Percentiles rank a stretch among this genome's conserved stretches.
Conservation (phyloP, 2,888 invertebrate species). For the Teleiodes luculella region DNA sequence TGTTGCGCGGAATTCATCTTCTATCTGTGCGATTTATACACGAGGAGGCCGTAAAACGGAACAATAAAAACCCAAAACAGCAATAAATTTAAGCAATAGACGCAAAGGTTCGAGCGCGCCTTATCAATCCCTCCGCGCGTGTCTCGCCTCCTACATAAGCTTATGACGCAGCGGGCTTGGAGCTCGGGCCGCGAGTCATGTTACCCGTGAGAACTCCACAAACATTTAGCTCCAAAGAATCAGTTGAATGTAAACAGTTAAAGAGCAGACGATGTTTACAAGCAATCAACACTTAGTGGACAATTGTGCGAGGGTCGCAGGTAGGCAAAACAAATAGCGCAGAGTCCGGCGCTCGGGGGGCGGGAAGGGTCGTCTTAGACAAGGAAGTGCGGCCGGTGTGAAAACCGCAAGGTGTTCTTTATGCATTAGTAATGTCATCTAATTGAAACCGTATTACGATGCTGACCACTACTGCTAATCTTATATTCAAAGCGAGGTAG, state of each 20-base stretch:
- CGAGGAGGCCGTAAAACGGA: slow-evolving; percentile 78
- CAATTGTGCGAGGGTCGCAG: slow-evolving; percentile 68
- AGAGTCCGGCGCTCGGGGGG: slow-evolving; percentile 40
- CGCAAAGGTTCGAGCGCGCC: slow-evolving; percentile 76
- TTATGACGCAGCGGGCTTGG: slow-evolving; percentile 54
- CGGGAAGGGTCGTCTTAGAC: slow-evolving; percentile 66
- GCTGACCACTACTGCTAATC: slow-evolving; percentile 51
- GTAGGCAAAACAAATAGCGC: slow-evolving; percentile 72
- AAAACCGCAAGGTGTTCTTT: slow-evolving; percentile 63
- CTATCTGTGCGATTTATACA: slow-evolving; percentile 77
- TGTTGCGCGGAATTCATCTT: slow-evolving; percentile 72
- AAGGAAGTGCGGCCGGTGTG: slow-evolving; percentile 59
- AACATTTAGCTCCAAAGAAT: slow-evolving; percentile 26
- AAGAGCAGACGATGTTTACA: slow-evolving; percentile 67
- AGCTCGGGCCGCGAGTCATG: background rate
- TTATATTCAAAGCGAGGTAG: slow-evolving; percentile 45
- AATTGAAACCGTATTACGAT: slow-evolving; percentile 69
- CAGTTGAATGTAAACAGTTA: slow-evolving; percentile 44
- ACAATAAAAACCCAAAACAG: slow-evolving; percentile 81
- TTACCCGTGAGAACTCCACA: slow-evolving; percentile 11
- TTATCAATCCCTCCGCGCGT: slow-evolving; percentile 77
- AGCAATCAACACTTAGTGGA: slow-evolving; percentile 76
- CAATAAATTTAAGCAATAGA: slow-evolving; percentile 79
- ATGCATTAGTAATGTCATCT: slow-evolving; percentile 70
- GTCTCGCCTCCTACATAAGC: slow-evolving; percentile 68